Conservation (phyloP, 2,113 vertebrate species). For the Apteryx mantelli region DNA sequence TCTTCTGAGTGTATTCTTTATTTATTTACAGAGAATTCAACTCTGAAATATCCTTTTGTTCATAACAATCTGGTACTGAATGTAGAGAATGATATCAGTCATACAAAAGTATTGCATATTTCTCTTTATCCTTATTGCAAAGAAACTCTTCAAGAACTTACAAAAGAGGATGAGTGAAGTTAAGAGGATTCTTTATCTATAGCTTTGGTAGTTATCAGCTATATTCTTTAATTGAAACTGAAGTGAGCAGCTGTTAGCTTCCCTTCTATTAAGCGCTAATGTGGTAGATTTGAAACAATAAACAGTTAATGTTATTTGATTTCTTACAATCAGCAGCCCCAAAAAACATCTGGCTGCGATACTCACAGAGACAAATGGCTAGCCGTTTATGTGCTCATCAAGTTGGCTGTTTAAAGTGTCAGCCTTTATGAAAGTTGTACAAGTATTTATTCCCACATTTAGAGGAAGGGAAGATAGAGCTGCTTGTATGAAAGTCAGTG, state of each 20-base stretch:
- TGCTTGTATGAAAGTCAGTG: neutral
- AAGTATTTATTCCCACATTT: neutral
- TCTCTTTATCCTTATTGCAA: neutral
- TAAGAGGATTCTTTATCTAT: slow-evolving; percentile 56
- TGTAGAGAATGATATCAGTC: neutral
- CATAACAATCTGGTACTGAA: neutral
- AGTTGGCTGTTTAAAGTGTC: neutral
- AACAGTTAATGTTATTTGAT: slow-evolving; percentile 58
- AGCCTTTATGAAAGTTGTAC: slow-evolving; percentile 34
- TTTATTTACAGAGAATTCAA: neutral
- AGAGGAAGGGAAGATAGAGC: neutral
- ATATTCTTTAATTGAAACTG: slow-evolving; percentile 50
- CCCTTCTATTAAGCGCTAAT: slow-evolving; percentile 21
- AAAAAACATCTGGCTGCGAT: slow-evolving; percentile 47
- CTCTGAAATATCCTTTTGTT: neutral
- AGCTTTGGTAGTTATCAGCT: neutral
- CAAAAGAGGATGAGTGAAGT: slow-evolving; percentile 59
- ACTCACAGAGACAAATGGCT: neutral
- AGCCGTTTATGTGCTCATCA: neutral
- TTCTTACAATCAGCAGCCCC: slow-evolving; percentile 7
- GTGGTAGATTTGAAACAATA: slow-evolving; percentile 30
- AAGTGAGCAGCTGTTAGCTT: slow-evolving; percentile 63
- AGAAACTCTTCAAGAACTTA: slow-evolving; percentile 67
- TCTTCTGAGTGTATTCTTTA: neutral
- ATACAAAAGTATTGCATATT: neutral